These are phyloP conservation scores for Microtus pennsylvanicus DNA, from an alignment of 2,113 vertebrate genomes.

Conservation along the genomic window DNA sequence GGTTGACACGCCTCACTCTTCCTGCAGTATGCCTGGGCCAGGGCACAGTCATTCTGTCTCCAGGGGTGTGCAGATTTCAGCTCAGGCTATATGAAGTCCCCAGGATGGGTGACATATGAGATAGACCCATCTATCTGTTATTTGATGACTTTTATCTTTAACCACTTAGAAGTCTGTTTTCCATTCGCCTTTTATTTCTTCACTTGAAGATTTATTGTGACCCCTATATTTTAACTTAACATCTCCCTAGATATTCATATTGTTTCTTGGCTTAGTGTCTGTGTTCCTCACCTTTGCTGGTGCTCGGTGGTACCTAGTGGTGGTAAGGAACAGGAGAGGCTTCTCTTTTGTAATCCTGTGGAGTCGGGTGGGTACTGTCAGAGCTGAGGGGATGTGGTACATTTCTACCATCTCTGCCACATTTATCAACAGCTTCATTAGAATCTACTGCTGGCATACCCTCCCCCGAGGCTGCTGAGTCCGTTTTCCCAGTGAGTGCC, in stretches of 20 bases:
- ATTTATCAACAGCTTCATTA: not conserved
- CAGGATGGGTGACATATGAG: not conserved
- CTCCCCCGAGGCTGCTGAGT: not conserved
- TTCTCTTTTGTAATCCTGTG: not conserved
- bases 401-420: not conserved
- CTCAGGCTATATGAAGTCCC: not conserved
- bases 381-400: not conserved
- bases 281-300: not conserved
- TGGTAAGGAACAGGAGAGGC: not conserved
- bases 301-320: not conserved
- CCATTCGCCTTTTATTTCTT: not conserved
- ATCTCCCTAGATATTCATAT: constrained; percentile 20
- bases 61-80: not conserved
- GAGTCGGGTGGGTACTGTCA: not conserved
- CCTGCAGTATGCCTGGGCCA: constrained; percentile 61
- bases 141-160: not conserved
- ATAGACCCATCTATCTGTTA: not conserved
- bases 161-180: not conserved
- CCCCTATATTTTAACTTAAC: not conserved
- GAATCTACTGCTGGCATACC: not conserved
- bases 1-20: constrained; percentile 73
- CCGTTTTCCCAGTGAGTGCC: not conserved
- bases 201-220: constrained; percentile 16
- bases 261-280: not conserved
- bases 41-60: constrained; percentile 53